Evolutionary conservation across 2,113 vertebrate genomes (phyloP).

Genomic region (Ibidorhyncha struthersii): DNA sequence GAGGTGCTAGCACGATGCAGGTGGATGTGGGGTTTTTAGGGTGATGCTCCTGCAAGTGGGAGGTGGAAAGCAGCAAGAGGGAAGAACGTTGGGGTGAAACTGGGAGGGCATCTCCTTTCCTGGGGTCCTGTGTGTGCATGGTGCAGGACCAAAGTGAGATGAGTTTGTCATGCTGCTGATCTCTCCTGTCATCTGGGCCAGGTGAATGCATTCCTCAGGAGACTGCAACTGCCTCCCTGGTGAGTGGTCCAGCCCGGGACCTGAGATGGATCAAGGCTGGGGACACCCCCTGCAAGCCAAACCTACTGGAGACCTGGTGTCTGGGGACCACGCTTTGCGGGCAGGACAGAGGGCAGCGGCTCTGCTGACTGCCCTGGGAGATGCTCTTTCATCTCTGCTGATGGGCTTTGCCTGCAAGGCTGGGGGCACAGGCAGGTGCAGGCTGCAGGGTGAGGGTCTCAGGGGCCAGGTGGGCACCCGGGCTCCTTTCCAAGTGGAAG

Average conservation of each 20-base stretch:
- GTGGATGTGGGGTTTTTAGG: not conserved
- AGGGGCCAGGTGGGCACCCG: not conserved
- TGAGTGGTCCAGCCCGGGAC: slow-evolving; percentile 13
- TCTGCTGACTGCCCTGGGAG: not conserved
- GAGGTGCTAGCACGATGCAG: not conserved
- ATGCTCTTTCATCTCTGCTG: not conserved
- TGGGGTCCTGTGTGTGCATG: not conserved
- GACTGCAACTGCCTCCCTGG: not conserved
- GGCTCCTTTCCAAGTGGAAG: not conserved
- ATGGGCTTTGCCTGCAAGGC: not conserved
- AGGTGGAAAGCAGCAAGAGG: not conserved
- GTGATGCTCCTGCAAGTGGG: not conserved
- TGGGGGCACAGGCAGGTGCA: fast-evolving
- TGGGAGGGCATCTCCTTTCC: not conserved
- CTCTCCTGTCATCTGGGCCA: slow-evolving; percentile 31
- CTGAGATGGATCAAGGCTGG: not conserved
- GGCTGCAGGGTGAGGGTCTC: not conserved
- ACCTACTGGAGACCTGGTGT: not conserved
- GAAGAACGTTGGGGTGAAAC: fast-evolving
- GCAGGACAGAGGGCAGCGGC: not conserved
- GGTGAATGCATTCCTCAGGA: slow-evolving; percentile 86
- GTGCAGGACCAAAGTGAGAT: not conserved
- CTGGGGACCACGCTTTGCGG: not conserved
- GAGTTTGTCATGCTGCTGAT: not conserved
- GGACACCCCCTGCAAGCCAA: not conserved